Conservation (phyloP, 2,888 invertebrate species). For the Octonoba sinensis region DNA sequence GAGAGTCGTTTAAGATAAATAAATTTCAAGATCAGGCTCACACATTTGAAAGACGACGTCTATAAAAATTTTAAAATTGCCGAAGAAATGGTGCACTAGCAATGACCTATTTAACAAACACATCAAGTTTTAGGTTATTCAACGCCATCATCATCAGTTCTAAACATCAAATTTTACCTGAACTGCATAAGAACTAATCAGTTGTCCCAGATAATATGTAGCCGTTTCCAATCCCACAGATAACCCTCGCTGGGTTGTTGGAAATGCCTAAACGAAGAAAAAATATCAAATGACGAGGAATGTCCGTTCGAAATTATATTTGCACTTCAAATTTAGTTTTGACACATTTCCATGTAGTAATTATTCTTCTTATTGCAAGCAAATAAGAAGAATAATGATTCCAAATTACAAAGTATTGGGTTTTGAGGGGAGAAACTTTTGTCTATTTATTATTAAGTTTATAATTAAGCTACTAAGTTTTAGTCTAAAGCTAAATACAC, state of each 20-base stretch:
- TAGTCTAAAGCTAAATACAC: too few relatives aligned
- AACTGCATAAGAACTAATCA: slow-evolving; percentile 19
- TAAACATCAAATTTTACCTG: slow-evolving; percentile 13
- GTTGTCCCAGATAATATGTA: slow-evolving; percentile 11
- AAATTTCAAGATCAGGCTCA: too few relatives aligned
- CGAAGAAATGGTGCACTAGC: too few relatives aligned
- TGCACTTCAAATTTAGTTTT: background rate
- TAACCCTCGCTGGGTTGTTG: slow-evolving; percentile 31
- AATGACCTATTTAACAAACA: too few relatives aligned
- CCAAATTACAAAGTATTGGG: too few relatives aligned
- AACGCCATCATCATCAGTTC: background rate
- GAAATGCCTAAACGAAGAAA: slow-evolving; percentile 21
- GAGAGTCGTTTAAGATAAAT: too few relatives aligned
- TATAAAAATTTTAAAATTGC: too few relatives aligned
- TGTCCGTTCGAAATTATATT: background rate
- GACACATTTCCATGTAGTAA: background rate
- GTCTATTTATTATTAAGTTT: too few relatives aligned
- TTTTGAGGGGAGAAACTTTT: too few relatives aligned
- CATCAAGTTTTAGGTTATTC: background rate
- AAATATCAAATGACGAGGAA: background rate
- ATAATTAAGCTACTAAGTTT: too few relatives aligned
- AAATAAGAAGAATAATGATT: too few relatives aligned
- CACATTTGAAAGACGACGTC: too few relatives aligned
- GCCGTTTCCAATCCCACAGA: slow-evolving; percentile 29
- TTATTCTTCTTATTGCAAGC: background rate